Conservation (phyloP, 2,888 invertebrate species). For the Brassicogethes aeneus region DNA sequence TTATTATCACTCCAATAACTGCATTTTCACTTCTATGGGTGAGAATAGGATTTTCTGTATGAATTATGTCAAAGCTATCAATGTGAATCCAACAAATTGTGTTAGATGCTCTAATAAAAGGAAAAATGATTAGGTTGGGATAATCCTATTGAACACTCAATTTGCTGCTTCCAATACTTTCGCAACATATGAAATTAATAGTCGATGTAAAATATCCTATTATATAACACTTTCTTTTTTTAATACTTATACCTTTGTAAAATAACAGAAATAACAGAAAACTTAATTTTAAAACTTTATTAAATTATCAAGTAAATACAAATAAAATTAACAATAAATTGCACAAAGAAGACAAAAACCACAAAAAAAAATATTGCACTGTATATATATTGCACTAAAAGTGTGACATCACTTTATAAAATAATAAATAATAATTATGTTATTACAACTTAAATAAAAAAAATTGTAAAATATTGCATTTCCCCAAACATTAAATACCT, state of each 20-base stretch:
- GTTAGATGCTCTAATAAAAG: too few species aligned
- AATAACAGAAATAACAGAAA: not conserved
- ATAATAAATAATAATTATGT: not conserved
- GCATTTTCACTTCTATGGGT: too few species aligned
- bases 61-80: too few species aligned
- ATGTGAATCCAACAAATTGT: too few species aligned
- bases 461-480: not conserved
- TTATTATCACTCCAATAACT: too few species aligned
- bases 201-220: too few species aligned
- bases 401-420: not conserved
- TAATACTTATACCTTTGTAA: not conserved
- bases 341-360: not conserved
- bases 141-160: too few species aligned
- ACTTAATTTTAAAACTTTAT: not conserved
- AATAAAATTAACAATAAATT: not conserved
- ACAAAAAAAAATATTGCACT: conserved; percentile 2
- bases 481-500: not conserved
- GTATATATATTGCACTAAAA: conserved; percentile 3
- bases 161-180: too few species aligned
- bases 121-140: too few species aligned
- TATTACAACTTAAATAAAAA: not conserved
- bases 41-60: too few species aligned
- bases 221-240: not conserved
- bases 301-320: not conserved
- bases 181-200: too few species aligned